Evolutionary conservation across 2,888 invertebrate genomes (phyloP).

Genomic region (Papilio protenor): DNA sequence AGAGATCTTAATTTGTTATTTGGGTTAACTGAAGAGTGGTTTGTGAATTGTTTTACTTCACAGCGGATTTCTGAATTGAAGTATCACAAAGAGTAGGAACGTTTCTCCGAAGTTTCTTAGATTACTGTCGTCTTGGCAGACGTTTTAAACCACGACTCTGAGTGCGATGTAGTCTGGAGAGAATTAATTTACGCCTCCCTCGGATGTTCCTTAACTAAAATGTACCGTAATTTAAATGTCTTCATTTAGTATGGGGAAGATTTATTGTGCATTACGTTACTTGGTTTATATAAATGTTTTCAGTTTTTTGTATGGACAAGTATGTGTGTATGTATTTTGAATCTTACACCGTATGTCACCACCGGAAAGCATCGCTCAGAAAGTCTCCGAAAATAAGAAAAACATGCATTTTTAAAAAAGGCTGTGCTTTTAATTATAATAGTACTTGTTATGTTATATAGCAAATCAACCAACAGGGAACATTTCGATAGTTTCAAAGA

Average conservation of each 20-base stretch:
- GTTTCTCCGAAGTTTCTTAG: conserved; percentile 31
- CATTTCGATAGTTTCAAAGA: conserved; percentile 10
- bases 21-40: conserved; percentile 33
- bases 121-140: conserved; percentile 33
- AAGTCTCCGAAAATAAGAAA: too few relatives aligned
- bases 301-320: not conserved
- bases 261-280: conserved; percentile 17
- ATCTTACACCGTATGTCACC: too few relatives aligned
- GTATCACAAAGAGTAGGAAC: conserved; percentile 18
- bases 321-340: not conserved
- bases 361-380: too few relatives aligned
- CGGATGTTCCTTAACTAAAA: conserved; percentile 17
- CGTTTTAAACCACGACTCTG: conserved; percentile 32
- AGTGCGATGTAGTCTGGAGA: conserved; percentile 31
- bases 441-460: not conserved
- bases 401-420: not conserved
- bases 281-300: not conserved
- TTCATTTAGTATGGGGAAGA: conserved; percentile 16
- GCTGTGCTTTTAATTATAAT: not conserved
- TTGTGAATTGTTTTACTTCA: conserved; percentile 32
- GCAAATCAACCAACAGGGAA: not conserved
- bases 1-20: conserved; percentile 21
- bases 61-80: conserved; percentile 5
- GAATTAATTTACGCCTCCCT: conserved; percentile 31
- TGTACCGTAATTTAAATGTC: conserved; percentile 28